phyloP scores from a whole-genome alignment of 2,113 vertebrate genomes.

The Xyrauchen texanus region DNA sequence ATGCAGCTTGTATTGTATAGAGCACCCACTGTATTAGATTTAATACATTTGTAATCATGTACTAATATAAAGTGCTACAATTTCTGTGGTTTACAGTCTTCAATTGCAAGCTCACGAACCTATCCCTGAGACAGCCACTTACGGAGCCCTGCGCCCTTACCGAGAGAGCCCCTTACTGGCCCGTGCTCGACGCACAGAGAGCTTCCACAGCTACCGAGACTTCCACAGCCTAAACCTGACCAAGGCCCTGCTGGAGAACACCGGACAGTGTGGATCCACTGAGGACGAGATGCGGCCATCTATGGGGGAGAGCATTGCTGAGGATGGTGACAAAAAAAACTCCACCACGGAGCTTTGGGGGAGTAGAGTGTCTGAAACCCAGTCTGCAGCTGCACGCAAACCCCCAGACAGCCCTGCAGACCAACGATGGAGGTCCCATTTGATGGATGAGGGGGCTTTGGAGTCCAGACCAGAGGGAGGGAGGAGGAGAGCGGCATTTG shows the following conservation, averaged over 20 bases:
- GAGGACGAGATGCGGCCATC: slow-evolving; percentile 70
- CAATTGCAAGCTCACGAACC: slow-evolving; percentile 85
- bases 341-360: slow-evolving; percentile 71
- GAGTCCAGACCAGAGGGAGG: slow-evolving; percentile 68
- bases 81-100: slow-evolving; percentile 73
- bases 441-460: slow-evolving; percentile 75
- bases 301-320: slow-evolving; percentile 66
- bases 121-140: slow-evolving; percentile 83
- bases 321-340: slow-evolving; percentile 78
- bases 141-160: slow-evolving; percentile 88
- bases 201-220: slow-evolving; percentile 91
- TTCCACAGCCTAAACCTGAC: slow-evolving; percentile 86
- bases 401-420: slow-evolving; percentile 78
- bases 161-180: slow-evolving; percentile 93
- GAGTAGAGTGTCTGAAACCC: slow-evolving; percentile 65
- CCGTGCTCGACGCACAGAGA: slow-evolving; percentile 90
- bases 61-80: too few relatives aligned
- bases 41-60: too few relatives aligned
- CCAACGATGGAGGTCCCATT: slow-evolving; percentile 72
- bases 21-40: too few relatives aligned
- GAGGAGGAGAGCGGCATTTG: slow-evolving; percentile 80
- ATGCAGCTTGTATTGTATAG: too few relatives aligned
- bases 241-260: slow-evolving; percentile 76
- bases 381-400: slow-evolving; percentile 66
- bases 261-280: slow-evolving; percentile 59